Evolutionary conservation across 2,797 vertebrate species (phyloP).

Genomic region (Orestias chungarensis): DNA sequence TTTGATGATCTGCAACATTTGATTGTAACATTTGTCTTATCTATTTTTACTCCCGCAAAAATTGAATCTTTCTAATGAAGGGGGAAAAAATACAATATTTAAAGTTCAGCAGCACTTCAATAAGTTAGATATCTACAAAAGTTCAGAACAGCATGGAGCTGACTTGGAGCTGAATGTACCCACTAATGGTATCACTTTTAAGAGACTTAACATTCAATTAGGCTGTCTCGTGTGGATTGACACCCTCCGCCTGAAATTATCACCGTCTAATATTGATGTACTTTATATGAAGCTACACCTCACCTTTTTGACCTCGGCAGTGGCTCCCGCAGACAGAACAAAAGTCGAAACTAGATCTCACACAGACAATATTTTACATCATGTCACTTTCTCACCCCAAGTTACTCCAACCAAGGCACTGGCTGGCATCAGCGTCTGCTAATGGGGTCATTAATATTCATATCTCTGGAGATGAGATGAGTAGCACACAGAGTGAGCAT

Average conservation of each 20-base stretch:
- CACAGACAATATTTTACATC: slow-evolving; percentile 55
- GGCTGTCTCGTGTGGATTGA: slow-evolving; percentile 44
- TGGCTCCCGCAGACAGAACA: slow-evolving; percentile 37
- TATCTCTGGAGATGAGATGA: slow-evolving; percentile 64
- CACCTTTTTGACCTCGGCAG: slow-evolving; percentile 39
- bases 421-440: slow-evolving; percentile 63
- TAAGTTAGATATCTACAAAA: not conserved
- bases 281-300: slow-evolving; percentile 54
- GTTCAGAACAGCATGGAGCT: slow-evolving; percentile 9
- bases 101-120: slow-evolving; percentile 27
- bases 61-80: not conserved
- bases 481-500: slow-evolving; percentile 40
- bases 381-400: slow-evolving; percentile 57
- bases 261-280: slow-evolving; percentile 39
- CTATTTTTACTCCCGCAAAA: not conserved
- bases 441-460: slow-evolving; percentile 76
- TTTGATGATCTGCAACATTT: not conserved
- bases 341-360: slow-evolving; percentile 37
- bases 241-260: slow-evolving; percentile 46
- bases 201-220: slow-evolving; percentile 21
- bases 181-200: slow-evolving; percentile 28
- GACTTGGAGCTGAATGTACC: slow-evolving; percentile 21
- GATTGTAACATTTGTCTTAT: not conserved
- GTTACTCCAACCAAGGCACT: slow-evolving; percentile 59
- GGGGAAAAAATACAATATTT: not conserved